Percentiles rank a stretch among this genome's conserved stretches.
Evolutionary conservation across 2,797 vertebrate genomes (phyloP).

Genomic region (Melanotaenia nigrans): DNA sequence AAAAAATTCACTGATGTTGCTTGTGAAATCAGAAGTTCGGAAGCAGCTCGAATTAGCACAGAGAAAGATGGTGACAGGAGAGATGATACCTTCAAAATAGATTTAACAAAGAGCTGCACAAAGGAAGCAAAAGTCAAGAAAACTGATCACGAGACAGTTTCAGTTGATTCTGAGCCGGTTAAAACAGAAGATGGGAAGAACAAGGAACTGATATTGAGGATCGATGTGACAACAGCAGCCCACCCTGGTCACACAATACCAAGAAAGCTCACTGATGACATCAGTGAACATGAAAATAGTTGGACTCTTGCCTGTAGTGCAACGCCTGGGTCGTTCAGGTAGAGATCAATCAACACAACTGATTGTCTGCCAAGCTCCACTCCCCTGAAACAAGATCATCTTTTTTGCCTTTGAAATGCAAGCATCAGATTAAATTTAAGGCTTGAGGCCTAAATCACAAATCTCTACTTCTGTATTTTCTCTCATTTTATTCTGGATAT

Average conservation of each 20-base stretch:
- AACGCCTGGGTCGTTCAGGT: conserved; percentile 44
- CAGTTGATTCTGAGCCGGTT: background rate
- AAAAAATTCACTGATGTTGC: background rate
- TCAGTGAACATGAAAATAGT: background rate
- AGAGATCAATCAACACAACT: conserved; percentile 8
- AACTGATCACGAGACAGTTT: background rate
- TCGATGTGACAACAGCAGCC: conserved; percentile 12
- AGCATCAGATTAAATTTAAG: background rate
- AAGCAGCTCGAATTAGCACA: background rate
- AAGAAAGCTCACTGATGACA: background rate
- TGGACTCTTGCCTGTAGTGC: background rate
- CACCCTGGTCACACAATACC: background rate
- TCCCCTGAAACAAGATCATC: background rate
- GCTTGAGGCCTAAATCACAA: background rate
- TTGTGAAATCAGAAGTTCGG: background rate
- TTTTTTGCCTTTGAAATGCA: too few relatives aligned
- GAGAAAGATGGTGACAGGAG: background rate
- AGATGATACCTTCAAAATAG: background rate
- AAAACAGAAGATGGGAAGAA: background rate
- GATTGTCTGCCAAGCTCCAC: background rate
- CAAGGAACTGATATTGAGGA: background rate
- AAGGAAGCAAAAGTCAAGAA: conserved; percentile 3
- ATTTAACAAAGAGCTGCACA: background rate
- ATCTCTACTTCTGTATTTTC: background rate
- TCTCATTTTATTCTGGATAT: background rate